Base-by-base conservation (phyloP, 2,113 vertebrate species). In the Siniperca chuatsi region DNA sequence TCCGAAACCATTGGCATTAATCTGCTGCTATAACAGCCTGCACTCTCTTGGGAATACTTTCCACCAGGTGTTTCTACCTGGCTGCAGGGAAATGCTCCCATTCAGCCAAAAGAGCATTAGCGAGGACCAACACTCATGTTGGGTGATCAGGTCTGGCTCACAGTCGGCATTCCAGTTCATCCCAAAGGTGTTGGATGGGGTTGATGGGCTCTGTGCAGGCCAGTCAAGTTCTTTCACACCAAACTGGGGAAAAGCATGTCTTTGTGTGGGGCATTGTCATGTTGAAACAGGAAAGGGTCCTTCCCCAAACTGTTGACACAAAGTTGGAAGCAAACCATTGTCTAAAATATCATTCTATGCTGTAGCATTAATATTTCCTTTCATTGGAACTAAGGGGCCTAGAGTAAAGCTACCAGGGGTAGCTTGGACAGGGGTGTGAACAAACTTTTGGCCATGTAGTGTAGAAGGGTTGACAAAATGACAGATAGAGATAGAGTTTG, bases 401-500 rank as follows among this genome's bases (percentile, higher is more conserved):
- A 2, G 35, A 2, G 4, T 9, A 8, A 10, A 54, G 58, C 58
- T n/a, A 23, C 40, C 18, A 64, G 29, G 29, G 29, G 29, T 29
- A 29, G 29, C 29, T 29, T 29, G 29, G 33, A 20, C 61, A 20
- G 35, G 8, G 20, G 25, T 37, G 70, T 79, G 75, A 58, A 35
- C 58, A 10, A 58, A 44, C 46, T 79, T 75, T 55, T 83, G 71
- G 23, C 65, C 42, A 4, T 4, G 4, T 18, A 0, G 15, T 33
- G 61, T 25, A 2, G 57, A 71, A 9, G 5, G 8, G 23, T n/a
- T 44, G 54, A 68, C 37, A 74, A n/a, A 46, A 52, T 21, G 88
- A 75, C 35, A 3, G 77, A 64, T 6, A 29, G 54, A 44, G 76
- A 81, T 46, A 25, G 70, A 78, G 42, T 9, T 20, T 62, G 75